These are phyloP conservation scores for Glandiceps talaboti DNA, from an alignment of 53 echinoderm and acorn worm genomes.

Conservation along the genomic window DNA sequence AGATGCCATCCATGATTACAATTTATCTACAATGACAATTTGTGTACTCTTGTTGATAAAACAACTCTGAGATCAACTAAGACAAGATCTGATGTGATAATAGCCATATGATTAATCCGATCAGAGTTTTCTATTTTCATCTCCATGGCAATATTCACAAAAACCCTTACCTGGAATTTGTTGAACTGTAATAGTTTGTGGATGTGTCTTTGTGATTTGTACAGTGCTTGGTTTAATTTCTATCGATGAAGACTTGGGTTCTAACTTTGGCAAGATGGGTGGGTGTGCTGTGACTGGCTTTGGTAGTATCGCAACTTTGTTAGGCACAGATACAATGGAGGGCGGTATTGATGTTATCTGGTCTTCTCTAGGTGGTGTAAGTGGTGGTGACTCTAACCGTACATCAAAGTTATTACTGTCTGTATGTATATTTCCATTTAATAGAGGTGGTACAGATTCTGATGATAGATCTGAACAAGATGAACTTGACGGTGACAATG, in stretches of 20 bases:
- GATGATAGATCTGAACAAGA: constrained; percentile 26
- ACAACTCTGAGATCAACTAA: too few species aligned
- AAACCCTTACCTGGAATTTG: constrained; percentile 57
- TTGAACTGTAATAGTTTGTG: constrained; percentile 32
- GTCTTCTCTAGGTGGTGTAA: constrained; percentile 71
- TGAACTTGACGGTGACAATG: constrained; percentile 72
- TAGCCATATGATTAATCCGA: too few species aligned
- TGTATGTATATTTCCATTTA: background rate
- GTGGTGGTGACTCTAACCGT: constrained; percentile 87
- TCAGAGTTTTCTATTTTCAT: too few species aligned
- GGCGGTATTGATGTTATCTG: background rate
- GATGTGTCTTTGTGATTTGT: background rate
- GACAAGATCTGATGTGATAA: too few species aligned
- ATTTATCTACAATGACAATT: too few species aligned
- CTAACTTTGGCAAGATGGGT: constrained; percentile 61
- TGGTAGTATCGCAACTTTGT: constrained; percentile 1
- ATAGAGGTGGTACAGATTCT: background rate
- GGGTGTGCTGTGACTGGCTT: constrained; percentile 25
- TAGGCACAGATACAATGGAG: background rate
- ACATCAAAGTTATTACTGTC: constrained; percentile 31
- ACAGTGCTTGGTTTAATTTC: background rate
- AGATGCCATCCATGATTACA: too few species aligned
- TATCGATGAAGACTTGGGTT: constrained; percentile 6
- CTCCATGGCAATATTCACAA: too few species aligned
- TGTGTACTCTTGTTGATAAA: too few species aligned